Percentiles rank a stretch among this genome's conserved stretches.
phyloP scores from a whole-genome alignment of 2,113 vertebrate species.

The Corythoichthys haematopterus region DNA sequence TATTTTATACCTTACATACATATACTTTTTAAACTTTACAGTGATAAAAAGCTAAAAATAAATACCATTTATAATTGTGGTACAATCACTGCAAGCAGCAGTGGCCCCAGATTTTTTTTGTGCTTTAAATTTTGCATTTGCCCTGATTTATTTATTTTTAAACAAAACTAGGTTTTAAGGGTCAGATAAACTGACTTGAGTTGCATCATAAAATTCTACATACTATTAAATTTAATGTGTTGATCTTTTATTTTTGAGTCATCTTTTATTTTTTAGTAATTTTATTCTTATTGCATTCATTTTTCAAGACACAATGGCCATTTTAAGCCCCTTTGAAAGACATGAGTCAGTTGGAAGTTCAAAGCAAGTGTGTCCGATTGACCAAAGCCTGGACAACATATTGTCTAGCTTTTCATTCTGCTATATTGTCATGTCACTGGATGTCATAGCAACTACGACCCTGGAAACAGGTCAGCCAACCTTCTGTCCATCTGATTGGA shows the following conservation, averaged over 20 bases:
- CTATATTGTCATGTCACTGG: slow-evolving; percentile 62
- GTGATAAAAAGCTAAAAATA: too few relatives aligned
- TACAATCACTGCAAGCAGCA: background rate
- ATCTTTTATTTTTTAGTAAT: background rate
- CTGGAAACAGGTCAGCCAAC: slow-evolving; percentile 71
- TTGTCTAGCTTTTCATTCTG: slow-evolving; percentile 71
- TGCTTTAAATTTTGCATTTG: background rate
- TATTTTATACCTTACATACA: too few relatives aligned
- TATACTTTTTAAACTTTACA: too few relatives aligned
- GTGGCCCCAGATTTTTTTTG: background rate
- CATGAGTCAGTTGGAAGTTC: slow-evolving; percentile 61
- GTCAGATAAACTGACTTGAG: background rate
- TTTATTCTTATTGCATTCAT: background rate
- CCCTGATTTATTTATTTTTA: background rate
- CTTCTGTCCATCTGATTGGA: slow-evolving; percentile 72
- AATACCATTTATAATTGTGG: background rate
- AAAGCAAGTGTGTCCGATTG: slow-evolving; percentile 58
- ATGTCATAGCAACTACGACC: slow-evolving; percentile 71
- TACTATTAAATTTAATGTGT: background rate
- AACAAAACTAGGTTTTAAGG: background rate
- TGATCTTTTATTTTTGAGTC: background rate
- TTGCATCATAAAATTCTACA: too few relatives aligned
- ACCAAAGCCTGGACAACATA: slow-evolving; percentile 66
- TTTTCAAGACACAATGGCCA: slow-evolving; percentile 15
- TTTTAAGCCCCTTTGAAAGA: slow-evolving; percentile 37